Base-by-base conservation (phyloP, 2,113 vertebrate genomes). In the Chlamydotis undulata region DNA sequence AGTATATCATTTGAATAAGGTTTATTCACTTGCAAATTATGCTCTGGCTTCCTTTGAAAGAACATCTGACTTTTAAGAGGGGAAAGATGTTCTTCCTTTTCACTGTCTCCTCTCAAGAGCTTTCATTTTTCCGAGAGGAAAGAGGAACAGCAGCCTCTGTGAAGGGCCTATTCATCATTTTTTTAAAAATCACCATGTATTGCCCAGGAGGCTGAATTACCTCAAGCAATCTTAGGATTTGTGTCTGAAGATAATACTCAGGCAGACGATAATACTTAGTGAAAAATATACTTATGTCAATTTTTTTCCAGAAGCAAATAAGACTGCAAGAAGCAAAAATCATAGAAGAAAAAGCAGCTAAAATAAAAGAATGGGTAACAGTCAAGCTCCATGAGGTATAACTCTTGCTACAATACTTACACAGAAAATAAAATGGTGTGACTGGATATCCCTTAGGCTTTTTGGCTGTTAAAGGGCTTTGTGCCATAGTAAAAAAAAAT, bases 361-460 rank as follows among this genome's bases (percentile, higher is more conserved):
- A 99, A 96, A 99, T 99, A 97, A 99, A 99, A 97, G 99, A 99
- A 96, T 99, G 99, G 99, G 99, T 99, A 97, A 99, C 99, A 96
- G 96, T 98, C 93, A 99, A 99, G 96, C 97, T 99, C 90, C 98
- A 98, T 69, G 99, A 99, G 99, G 99, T 99, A 98, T 84, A 92
- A 89, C 13, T 89, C 31, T 80, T 95, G 77, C 55, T 94, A 59
- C n/a, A 60, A 4, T 92, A 75, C 47, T 53, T 93, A 52, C 5
- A 47, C 37, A 76, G 60, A 61, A 82, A 92, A 63, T 77, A 50
- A 0, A 73, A 13, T 37, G 17, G 16, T 83, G 39, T 83, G 67
- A 86, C 71, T 94, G 59, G 19, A 31, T 90, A 67, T 55, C 41
- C 56, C n/a, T 67, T 67, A 55, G 47, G 52, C 15, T 28, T 68